A percentile compares a stretch with the other conserved stretches of the same genome.
These are phyloP conservation scores for Amphipoea lucens DNA, from an alignment of 2,888 invertebrate genomes.

Conservation along the genomic window DNA sequence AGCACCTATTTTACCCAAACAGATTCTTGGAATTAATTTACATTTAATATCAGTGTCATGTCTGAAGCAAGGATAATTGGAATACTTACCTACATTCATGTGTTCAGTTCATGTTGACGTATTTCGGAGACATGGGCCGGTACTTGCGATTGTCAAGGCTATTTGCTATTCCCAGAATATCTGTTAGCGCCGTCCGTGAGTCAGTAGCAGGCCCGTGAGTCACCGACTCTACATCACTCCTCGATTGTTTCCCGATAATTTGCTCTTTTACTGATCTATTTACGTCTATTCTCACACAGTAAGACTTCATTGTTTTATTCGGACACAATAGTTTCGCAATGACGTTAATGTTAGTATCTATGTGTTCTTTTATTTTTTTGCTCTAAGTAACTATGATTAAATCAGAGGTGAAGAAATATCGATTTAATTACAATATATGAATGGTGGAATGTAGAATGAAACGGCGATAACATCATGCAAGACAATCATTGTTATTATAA, in stretches of 20 bases:
- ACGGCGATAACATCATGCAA: conserved; percentile 22
- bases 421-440: conserved; percentile 23
- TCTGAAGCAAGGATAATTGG: conserved; percentile 19
- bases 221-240: conserved; percentile 77
- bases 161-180: conserved; percentile 86
- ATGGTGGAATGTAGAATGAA: conserved; percentile 11
- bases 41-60: conserved; percentile 26
- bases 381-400: conserved; percentile 2
- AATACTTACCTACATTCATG: conserved; percentile 5
- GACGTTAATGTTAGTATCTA: conserved; percentile 16
- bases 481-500: conserved; percentile 21
- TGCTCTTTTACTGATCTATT: conserved; percentile 77
- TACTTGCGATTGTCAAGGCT: conserved; percentile 82
- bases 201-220: conserved; percentile 81
- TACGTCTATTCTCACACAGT: conserved; percentile 68
- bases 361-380: conserved; percentile 8
- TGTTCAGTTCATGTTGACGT: conserved; percentile 16
- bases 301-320: conserved; percentile 65
- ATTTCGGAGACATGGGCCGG: conserved; percentile 52
- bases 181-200: conserved; percentile 83
- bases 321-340: conserved; percentile 41
- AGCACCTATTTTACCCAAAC: conserved; percentile 26
- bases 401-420: conserved; percentile 17
- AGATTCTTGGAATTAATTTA: conserved; percentile 39
- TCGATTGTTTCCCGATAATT: conserved; percentile 84